Base-by-base conservation (phyloP, 2,888 invertebrate genomes). In the Morpho achilles region DNA sequence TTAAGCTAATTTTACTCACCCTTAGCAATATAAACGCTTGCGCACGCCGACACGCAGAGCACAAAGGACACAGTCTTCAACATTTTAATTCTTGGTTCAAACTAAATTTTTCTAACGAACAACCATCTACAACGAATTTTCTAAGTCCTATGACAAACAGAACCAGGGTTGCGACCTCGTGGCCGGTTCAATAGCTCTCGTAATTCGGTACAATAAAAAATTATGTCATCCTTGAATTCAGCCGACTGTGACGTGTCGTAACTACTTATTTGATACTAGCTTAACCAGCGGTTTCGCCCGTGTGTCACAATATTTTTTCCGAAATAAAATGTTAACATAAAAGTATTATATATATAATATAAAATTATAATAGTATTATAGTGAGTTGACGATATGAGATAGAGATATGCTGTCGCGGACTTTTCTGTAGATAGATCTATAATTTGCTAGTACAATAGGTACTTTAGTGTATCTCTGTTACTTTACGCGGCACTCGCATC, bases 211-310 rank as follows among this genome's bases (percentile, higher is more conserved):
- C 40, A 60, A 46, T 67, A 79, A 80, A 84, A 84, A 85, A 81
- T 71, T 67, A 75, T 80, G 77, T 40, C 85, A 88, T 87, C 88
- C 87, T 88, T 88, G 88, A 68, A 69, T 70, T 72, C 76, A 74
- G 56, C 70, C 60, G 56, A 75, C 69, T 80, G 76, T 76, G 66
- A 68, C 71, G 72, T 53, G 39, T 49, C 16, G 50, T n/a, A 45
- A 45, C 45, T 42, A 39, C 5, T 51, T 43, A 16, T 51, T 41
- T 16, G 32, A 32, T 32, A 32, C 32, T 32, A 16, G 16, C 16
- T 16, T 16, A 16, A 16, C 16, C 16, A 1, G 1, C 1, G 1
- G 16, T 16, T 16, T 16, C 16, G 16, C 1, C 16, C 16, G 16
- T 16, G 1, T 16, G 16, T 16, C 16, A 16, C 16, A 16, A 16